A percentile compares a stretch with the other conserved stretches of the same genome.
phyloP scores from a whole-genome alignment of 2,113 vertebrate species.

The Pavo muticus region DNA sequence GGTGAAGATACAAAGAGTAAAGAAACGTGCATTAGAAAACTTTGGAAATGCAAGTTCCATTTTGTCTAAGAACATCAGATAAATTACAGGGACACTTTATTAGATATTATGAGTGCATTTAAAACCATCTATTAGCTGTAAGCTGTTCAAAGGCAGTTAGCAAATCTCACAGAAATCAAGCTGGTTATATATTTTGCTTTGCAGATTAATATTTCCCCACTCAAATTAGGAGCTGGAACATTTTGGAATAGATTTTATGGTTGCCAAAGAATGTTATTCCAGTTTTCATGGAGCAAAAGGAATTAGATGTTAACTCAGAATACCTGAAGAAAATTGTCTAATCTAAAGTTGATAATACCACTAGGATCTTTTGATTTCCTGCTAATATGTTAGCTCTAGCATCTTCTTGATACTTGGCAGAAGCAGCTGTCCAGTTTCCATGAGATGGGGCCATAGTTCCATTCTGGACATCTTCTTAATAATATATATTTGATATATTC shows the following conservation, averaged over 20 bases:
- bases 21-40: not conserved
- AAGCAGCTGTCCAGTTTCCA: not conserved
- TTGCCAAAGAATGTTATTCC: not conserved
- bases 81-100: not conserved
- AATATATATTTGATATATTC: fast-evolving
- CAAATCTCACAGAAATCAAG: not conserved
- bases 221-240: not conserved
- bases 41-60: not conserved
- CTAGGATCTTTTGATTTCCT: not conserved
- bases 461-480: not conserved
- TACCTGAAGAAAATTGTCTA: not conserved
- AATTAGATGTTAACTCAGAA: not conserved
- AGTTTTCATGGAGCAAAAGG: not conserved
- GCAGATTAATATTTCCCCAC: not conserved
- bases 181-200: not conserved
- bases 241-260: not conserved
- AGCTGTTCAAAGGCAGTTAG: not conserved
- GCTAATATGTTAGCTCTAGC: not conserved
- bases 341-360: not conserved
- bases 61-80: not conserved
- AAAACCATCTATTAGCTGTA: not conserved
- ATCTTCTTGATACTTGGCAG: not conserved
- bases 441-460: not conserved
- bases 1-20: not conserved
- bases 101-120: not conserved